A percentile compares a stretch with the other conserved stretches of the same genome.
These are phyloP conservation scores for Loriculus beryllinus DNA, from an alignment of 2,797 vertebrate genomes.

Conservation along the genomic window DNA sequence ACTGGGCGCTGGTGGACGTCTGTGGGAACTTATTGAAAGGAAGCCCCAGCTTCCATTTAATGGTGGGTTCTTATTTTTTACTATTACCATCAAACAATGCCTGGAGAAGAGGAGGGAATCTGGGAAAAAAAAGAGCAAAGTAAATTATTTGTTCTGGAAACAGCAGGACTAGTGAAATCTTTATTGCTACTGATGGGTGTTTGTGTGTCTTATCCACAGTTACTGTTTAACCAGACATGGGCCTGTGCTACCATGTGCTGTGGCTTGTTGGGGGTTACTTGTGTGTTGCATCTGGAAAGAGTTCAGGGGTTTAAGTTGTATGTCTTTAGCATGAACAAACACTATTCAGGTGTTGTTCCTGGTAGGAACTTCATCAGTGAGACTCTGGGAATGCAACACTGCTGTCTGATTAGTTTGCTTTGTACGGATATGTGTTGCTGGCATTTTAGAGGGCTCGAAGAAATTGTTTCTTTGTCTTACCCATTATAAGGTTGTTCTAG, in stretches of 20 bases:
- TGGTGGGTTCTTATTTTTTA: slow-evolving; percentile 73
- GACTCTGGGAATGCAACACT: background rate
- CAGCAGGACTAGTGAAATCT: background rate
- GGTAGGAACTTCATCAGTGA: fast-evolving
- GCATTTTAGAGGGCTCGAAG: background rate
- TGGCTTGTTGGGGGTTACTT: background rate
- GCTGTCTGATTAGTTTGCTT: background rate
- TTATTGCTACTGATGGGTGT: background rate
- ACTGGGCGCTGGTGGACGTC: slow-evolving; percentile 89
- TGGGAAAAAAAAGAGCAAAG: background rate
- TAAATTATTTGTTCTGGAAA: background rate
- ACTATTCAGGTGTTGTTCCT: background rate
- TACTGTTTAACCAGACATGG: background rate
- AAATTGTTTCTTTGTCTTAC: background rate
- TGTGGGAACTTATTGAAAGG: slow-evolving; percentile 93
- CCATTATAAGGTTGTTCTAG: background rate
- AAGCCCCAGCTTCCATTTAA: slow-evolving; percentile 87
- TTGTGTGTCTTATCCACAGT: background rate
- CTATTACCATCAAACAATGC: background rate
- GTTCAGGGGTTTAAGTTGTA: background rate
- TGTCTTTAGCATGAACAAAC: background rate
- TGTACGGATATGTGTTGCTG: background rate
- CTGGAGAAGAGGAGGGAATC: background rate
- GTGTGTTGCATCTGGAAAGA: background rate
- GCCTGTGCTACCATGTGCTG: background rate